Evolutionary conservation across 2,797 vertebrate genomes (phyloP), one percentile per base, ranked within the genome.

Genomic region (Cyprinodon diabolis): DNA sequence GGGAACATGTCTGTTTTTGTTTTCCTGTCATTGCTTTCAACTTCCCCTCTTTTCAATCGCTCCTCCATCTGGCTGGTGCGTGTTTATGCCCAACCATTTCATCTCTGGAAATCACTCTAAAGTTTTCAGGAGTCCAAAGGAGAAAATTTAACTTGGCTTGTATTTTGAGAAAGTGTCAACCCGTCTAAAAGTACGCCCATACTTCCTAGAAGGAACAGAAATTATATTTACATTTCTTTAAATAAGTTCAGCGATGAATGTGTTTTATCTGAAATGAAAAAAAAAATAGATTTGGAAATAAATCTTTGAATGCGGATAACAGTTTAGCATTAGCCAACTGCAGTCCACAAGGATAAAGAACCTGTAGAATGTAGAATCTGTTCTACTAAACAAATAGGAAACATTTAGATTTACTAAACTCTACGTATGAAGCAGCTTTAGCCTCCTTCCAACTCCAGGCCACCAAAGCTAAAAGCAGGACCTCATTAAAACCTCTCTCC

Each of bases 41-140:
- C 54, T 40, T 25, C 40, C 12, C 17, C 45, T 30, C 11, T 35
- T 35, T 68, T 21, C 57, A 57, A 0, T 57, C 67, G 52, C 79
- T 76, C 71, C 10, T 77, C 43, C 80, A 76, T 80, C 72, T 56
- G 71, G 81, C 66, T 43, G 0, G 60, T 77, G 68, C 81, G 62
- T 25, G 0, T 60, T 75, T 63, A 58, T 19, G 66, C 73, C 81
- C 40, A 66, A 62, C 76, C 58, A 3, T 76, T 69, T 43, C 56
- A 78, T 72, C 43, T 57, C 68, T 60, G 37, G 9, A 57, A 69
- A 54, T 75, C 58, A 40, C 56, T 62, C 30, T 48, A 52, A 68
- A 67, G 54, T 7, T 67, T 21, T 23, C 12, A 21, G 25, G 17
- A 13, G 0, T 69, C 23, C 15, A 9, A 14, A 48, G 43, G 19